Conservation (phyloP, 2,888 invertebrate species). For the Leucozona laternaria region DNA sequence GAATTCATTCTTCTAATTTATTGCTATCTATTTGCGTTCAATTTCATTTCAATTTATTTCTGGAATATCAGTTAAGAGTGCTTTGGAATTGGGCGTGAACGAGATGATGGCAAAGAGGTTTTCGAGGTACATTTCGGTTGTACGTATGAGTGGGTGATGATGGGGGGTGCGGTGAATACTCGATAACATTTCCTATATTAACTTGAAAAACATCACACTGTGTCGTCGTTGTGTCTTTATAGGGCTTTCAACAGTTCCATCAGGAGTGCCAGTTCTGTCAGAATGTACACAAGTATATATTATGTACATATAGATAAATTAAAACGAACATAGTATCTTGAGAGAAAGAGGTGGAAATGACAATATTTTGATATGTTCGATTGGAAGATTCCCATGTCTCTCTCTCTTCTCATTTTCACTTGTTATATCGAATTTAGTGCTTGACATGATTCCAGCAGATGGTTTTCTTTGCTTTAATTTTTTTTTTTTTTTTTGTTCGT, state of each 20-base stretch:
- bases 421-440: slow-evolving; percentile 35
- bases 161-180: not conserved
- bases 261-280: not conserved
- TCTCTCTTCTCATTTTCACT: not conserved
- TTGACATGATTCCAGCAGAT: slow-evolving; percentile 66
- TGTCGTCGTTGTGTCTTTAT: slow-evolving; percentile 23
- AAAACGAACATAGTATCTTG: slow-evolving; percentile 38
- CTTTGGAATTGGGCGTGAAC: not conserved
- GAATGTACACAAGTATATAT: slow-evolving; percentile 6
- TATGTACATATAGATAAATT: slow-evolving; percentile 23
- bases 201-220: slow-evolving; percentile 46
- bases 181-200: slow-evolving; percentile 39
- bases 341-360: slow-evolving; percentile 44
- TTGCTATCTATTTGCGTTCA: slow-evolving; percentile 49
- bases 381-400: slow-evolving; percentile 36
- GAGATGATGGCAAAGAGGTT: slow-evolving; percentile 3
- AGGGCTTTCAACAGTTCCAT: slow-evolving; percentile 5
- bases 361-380: slow-evolving; percentile 71
- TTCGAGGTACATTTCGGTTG: not conserved
- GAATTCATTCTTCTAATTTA: slow-evolving; percentile 41
- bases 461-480: slow-evolving; percentile 30
- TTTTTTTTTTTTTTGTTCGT: not conserved
- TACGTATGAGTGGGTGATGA: not conserved
- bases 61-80: slow-evolving; percentile 46
- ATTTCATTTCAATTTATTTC: slow-evolving; percentile 58